Conservation (phyloP, 2,113 vertebrate species). For the Indicator maculatus region DNA sequence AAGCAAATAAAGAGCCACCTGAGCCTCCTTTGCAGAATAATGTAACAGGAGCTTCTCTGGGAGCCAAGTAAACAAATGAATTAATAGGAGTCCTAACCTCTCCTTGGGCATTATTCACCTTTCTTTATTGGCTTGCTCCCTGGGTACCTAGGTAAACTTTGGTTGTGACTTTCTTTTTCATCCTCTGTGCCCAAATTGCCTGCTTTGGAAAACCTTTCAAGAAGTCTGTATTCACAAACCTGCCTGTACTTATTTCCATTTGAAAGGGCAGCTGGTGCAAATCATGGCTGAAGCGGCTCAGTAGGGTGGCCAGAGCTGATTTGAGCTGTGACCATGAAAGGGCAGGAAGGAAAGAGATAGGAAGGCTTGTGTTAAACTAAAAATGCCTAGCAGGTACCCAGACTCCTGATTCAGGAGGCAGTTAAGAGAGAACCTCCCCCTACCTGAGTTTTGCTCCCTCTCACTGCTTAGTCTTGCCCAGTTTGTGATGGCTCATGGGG, state of each 20-base stretch:
- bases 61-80: constrained; percentile 37
- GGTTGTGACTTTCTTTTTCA: constrained; percentile 38
- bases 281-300: neutral
- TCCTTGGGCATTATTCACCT: neutral
- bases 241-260: constrained; percentile 23
- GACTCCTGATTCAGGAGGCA: neutral
- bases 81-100: constrained; percentile 15
- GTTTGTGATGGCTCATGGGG: rapidly evolving
- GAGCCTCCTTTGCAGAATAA: constrained; percentile 44
- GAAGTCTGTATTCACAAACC: neutral
- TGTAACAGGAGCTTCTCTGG: constrained; percentile 23
- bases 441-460: rapidly evolving
- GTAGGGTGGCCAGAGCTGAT: neutral
- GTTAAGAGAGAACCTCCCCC: neutral
- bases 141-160: constrained; percentile 27
- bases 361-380: neutral
- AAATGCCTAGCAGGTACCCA: neutral
- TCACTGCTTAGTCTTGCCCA: neutral
- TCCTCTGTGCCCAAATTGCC: neutral
- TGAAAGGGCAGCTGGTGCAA: constrained; percentile 37
- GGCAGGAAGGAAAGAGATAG: neutral
- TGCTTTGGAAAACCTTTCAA: constrained; percentile 22
- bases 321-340: neutral
- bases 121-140: constrained; percentile 27
- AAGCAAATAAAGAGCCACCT: constrained; percentile 57